Evolutionary conservation across 2,888 invertebrate genomes (phyloP), one percentile per base, ranked within the genome.

Genomic region (Chrysotoxum bicinctum): DNA sequence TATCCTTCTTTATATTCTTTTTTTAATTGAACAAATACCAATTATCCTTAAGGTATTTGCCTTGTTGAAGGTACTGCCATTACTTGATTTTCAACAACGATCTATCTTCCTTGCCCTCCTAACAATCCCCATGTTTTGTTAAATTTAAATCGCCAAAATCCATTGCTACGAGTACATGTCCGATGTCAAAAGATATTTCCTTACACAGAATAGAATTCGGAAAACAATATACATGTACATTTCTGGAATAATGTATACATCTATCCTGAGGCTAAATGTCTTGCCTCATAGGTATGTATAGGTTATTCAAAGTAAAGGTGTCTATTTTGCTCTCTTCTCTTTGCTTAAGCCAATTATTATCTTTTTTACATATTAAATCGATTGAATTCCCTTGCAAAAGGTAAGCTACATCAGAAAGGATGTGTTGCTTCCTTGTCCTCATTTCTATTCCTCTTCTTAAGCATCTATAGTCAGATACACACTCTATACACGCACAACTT

Each of bases 321-420:
- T 82, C 48, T 60, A 19, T 37, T 68, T 54, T 26, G 21, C 74
- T 60, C 68, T n/a, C 62, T 54, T 26, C n/a, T 19, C 10, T 45
- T 35, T 43, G 58, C 72, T 50, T 43, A 12, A 77, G 56, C 72
- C 72, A 82, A 77, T 73, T 76, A 81, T 70, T 77, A 77, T 77
- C 72, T 72, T 68, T 82, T 82, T 82, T 82, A 77, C 77, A 77
- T 82, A 77, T 73, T 73, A 73, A 82, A 82, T 82, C 82, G 82
- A 82, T 82, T 60, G 72, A 77, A 78, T 77, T 60, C 43, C 48
- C 60, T 50, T 54, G 66, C 66, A 72, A 58, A 66, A 54, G 43
- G 72, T 68, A 68, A 60, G 66, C 66, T 62, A 78, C 60, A 68
- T 58, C 66, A 52, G 43, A 77, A 60, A 66, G 72, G 76, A 77